Conservation (phyloP, 2,113 vertebrate genomes). For the Tachysurus vachellii region DNA sequence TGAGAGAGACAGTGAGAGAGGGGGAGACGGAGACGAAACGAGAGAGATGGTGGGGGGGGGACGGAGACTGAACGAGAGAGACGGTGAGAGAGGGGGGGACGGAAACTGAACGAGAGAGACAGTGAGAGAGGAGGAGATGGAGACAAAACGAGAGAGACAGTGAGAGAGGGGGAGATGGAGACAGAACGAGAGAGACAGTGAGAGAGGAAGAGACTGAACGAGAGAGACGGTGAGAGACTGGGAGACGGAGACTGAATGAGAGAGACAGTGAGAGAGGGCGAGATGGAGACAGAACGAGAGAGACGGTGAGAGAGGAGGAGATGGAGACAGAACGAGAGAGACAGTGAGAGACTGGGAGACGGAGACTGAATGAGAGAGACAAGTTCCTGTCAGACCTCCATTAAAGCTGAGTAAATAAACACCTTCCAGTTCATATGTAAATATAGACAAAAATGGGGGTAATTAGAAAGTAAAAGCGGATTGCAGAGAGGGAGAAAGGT, state of each 20-base stretch:
- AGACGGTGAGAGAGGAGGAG: no score
- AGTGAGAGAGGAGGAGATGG: slow-evolving; percentile 10
- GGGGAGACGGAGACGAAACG: no score
- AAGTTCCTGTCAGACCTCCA: background rate
- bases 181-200: no score
- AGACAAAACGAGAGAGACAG: background rate
- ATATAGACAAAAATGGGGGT: background rate
- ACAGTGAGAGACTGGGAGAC: no score
- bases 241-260: no score
- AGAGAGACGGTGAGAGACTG: no score
- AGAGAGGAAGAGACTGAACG: no score
- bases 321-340: no score
- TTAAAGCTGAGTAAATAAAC: slow-evolving; percentile 15
- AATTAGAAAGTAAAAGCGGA: background rate
- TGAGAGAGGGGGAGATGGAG: no score
- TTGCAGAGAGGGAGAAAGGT: background rate
- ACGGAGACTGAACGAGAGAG: background rate
- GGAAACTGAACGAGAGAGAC: background rate
- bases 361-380: background rate
- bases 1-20: slow-evolving; percentile 16
- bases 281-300: no score
- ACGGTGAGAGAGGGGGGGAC: slow-evolving; percentile 14
- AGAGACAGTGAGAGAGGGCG: no score
- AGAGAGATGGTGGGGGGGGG: background rate
- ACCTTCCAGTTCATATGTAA: slow-evolving; percentile 2